phyloP scores from a whole-genome alignment of 2,888 invertebrate species.

The Labia minor region DNA sequence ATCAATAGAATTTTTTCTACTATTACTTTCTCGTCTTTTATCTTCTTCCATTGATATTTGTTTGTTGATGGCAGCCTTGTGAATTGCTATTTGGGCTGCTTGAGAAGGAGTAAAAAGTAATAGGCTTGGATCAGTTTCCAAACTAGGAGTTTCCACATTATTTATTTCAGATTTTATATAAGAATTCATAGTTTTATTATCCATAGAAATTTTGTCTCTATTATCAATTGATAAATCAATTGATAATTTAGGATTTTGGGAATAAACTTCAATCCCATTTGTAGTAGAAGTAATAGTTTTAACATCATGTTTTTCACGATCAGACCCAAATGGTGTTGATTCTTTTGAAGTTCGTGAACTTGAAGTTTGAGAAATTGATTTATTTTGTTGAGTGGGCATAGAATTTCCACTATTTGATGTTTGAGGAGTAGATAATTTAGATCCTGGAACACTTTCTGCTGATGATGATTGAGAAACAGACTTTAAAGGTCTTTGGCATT shows the following conservation, averaged over 20 bases:
- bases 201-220: not conserved
- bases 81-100: conserved; percentile 35
- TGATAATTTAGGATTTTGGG: not conserved
- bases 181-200: not conserved
- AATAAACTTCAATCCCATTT: not conserved
- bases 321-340: not conserved
- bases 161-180: conserved; percentile 15
- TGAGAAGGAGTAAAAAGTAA: conserved; percentile 35
- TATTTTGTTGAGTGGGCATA: not conserved
- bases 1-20: not conserved
- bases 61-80: conserved; percentile 37
- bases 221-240: not conserved
- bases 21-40: conserved; percentile 24
- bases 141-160: conserved; percentile 23
- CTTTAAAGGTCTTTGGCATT: conserved; percentile 15
- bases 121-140: conserved; percentile 33
- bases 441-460: conserved; percentile 8
- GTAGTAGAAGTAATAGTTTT: not conserved
- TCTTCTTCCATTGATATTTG: conserved; percentile 35
- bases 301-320: not conserved
- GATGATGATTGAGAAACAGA: conserved; percentile 20
- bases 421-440: conserved; percentile 20
- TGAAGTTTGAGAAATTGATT: conserved; percentile 7
- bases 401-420: conserved; percentile 23
- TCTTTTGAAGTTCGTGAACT: conserved; percentile 14